Evolutionary conservation across 2,888 invertebrate genomes (phyloP).

Genomic region (Junonia oenone): DNA sequence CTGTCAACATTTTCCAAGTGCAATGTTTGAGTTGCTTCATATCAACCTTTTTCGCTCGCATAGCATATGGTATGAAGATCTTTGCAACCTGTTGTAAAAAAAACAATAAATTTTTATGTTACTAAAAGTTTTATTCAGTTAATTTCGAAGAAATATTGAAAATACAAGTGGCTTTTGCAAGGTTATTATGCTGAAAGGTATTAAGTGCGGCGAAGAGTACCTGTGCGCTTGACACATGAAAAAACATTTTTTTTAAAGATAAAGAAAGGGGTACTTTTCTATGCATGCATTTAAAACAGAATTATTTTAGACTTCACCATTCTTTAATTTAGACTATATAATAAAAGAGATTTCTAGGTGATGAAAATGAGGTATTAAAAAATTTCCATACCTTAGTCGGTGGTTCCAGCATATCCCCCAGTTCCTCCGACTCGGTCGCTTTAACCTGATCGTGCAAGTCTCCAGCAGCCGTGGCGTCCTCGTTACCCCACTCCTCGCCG

Average conservation of each 20-base stretch:
- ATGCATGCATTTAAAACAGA: too few relatives aligned
- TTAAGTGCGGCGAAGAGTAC: too few relatives aligned
- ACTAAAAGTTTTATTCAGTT: too few relatives aligned
- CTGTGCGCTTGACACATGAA: too few relatives aligned
- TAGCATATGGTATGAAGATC: constrained; percentile 88
- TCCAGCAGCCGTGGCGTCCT: constrained; percentile 56
- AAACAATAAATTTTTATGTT: too few relatives aligned
- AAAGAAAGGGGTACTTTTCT: too few relatives aligned
- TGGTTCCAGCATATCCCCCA: constrained; percentile 81
- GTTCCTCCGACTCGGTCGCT: constrained; percentile 51
- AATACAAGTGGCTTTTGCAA: too few relatives aligned
- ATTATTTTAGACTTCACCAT: too few relatives aligned
- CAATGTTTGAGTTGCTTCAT: constrained; percentile 90
- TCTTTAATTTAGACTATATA: not conserved
- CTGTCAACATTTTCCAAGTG: constrained; percentile 83
- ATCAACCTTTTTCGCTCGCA: constrained; percentile 91
- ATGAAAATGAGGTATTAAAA: not conserved
- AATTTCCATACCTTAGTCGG: constrained; percentile 76
- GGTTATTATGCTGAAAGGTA: too few relatives aligned
- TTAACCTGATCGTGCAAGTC: constrained; percentile 56
- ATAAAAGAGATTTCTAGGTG: not conserved
- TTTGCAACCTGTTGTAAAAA: constrained; percentile 83
- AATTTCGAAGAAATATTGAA: too few relatives aligned
- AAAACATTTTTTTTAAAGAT: too few relatives aligned
- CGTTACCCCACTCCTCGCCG: constrained; percentile 65